These are phyloP conservation scores for Amniataba percoides DNA, from an alignment of 2,797 vertebrate species.

Conservation along the genomic window DNA sequence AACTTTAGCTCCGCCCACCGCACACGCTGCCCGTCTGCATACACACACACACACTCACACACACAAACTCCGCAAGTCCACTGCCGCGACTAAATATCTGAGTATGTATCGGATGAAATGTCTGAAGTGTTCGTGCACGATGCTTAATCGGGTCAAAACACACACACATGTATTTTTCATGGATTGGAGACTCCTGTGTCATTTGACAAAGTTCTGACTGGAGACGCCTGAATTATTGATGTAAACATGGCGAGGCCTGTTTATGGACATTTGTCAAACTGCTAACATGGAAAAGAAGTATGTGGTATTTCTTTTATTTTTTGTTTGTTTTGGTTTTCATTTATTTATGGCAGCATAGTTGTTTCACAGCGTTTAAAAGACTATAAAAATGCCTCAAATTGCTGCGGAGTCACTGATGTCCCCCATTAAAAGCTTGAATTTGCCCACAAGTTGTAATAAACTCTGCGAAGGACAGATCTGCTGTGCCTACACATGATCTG, in stretches of 20 bases:
- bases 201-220: not conserved
- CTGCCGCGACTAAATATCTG: not conserved
- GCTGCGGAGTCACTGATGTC: not conserved
- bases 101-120: not conserved
- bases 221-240: not conserved
- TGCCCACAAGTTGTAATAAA: not conserved
- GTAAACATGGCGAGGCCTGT: not conserved
- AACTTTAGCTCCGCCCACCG: constrained; percentile 69
- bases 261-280: not conserved
- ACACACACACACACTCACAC: not conserved
- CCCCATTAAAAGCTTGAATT: not conserved
- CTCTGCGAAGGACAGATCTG: too few relatives aligned
- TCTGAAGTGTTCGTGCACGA: not conserved
- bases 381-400: not conserved
- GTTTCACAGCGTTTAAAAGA: not conserved
- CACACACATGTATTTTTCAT: not conserved
- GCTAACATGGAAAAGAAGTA: not conserved
- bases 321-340: not conserved
- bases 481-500: not conserved
- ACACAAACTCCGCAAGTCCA: too few relatives aligned
- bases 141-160: not conserved
- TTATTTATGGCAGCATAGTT: not conserved
- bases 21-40: constrained; percentile 48
- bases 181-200: not conserved
- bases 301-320: not conserved